Evolutionary conservation across 2,797 vertebrate genomes (phyloP), one percentile per base, ranked within the genome.

Genomic region (Myiotriccus ornatus): DNA sequence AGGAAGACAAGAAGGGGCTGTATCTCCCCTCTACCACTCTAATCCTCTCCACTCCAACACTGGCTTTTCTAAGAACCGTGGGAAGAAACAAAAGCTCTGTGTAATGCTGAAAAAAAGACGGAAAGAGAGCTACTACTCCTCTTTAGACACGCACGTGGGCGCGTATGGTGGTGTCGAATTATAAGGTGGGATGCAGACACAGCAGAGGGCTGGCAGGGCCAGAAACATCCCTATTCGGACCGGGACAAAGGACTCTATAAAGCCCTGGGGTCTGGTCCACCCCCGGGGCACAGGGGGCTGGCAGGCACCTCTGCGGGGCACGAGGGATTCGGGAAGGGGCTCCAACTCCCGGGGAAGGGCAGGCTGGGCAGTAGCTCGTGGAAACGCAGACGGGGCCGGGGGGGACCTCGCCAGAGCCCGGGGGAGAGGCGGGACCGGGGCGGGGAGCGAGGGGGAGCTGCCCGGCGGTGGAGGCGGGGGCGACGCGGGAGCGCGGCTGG

Each of bases 401-500:
- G 28, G 85, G 30, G 9, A 16, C 44, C 37, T 6, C 27, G 15
- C 22, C 41, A 46, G 41, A 32, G 46, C 25, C 37, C 16, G 12
- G 34, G 65, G 23, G 16, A 81, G 71, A 95, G 95, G 94, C 92
- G 92, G 43, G 79, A 63, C 80, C 22, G 34, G 73, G 91, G 80
- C 71, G 80, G 55, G 46, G 53, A 90, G 67, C 39, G 25, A 63
- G n/a, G 70, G 87, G 63, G 56, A 50, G 43, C 63, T 69, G 63
- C 43, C 19, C 47, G 35, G 16, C 23, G 32, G 53, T 5, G 32
- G 47, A 46, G 35, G n/a, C 6, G 12, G 35, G 22, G 60, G 16
- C 8, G 28, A 4, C 4, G 39, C n/a, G 8, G 34, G 22, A 41
- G 8, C 18, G 9, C 9, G 6, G 49, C 44, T 28, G 35, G 9